Percentiles rank a stretch among this genome's conserved stretches.
phyloP scores from a whole-genome alignment of 2,113 vertebrate genomes.

The Cygnus buccinator region DNA sequence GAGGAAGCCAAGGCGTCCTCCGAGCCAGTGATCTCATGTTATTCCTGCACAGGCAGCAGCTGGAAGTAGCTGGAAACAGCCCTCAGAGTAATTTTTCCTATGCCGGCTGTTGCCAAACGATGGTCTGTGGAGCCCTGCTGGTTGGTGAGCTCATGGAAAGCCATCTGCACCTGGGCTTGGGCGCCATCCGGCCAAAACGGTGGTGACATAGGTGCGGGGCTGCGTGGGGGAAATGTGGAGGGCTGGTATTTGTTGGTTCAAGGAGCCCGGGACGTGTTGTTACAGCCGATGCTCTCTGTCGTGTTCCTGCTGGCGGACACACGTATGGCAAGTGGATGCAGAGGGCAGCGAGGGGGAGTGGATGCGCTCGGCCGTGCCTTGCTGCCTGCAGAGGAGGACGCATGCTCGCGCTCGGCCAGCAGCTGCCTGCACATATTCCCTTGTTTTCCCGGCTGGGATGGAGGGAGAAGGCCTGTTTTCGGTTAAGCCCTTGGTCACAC shows the following conservation, averaged over 20 bases:
- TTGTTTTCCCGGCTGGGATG: slow-evolving; percentile 41
- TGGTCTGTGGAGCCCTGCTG: slow-evolving; percentile 21
- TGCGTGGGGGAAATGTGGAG: not conserved
- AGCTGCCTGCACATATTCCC: slow-evolving; percentile 22
- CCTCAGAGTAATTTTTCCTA: slow-evolving; percentile 52
- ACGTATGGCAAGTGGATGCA: not conserved
- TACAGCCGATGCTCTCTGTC: not conserved
- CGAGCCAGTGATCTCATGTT: slow-evolving; percentile 42
- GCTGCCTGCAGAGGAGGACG: not conserved
- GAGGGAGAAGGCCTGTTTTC: slow-evolving; percentile 72
- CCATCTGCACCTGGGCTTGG: slow-evolving; percentile 1
- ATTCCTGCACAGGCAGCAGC: slow-evolving; percentile 50
- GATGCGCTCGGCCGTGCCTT: not conserved
- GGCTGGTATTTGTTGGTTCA: not conserved
- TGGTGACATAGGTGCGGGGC: not conserved
- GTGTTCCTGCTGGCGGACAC: not conserved
- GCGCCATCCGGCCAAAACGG: not conserved
- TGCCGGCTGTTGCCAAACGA: not conserved
- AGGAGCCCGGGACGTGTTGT: not conserved
- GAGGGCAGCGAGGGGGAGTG: not conserved
- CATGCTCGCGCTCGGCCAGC: not conserved
- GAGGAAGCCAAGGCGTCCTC: slow-evolving; percentile 32
- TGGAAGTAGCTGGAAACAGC: slow-evolving; percentile 66
- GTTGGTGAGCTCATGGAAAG: slow-evolving; percentile 43
- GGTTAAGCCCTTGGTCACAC: slow-evolving; percentile 74